Conservation (phyloP, 2,797 vertebrate genomes). For the Liparis tanakae region DNA sequence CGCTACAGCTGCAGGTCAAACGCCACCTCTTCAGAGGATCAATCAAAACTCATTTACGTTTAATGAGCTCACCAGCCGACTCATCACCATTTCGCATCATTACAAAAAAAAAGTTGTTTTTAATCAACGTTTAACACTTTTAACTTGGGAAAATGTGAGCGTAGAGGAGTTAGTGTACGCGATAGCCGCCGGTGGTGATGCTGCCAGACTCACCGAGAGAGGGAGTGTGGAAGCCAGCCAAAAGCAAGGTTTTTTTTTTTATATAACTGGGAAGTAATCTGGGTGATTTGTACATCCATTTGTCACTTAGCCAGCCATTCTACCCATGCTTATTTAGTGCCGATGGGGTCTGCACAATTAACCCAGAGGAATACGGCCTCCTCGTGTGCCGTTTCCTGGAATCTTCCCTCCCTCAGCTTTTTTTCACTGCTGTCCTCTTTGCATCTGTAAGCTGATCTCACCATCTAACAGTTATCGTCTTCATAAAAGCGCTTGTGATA, state of each 20-base stretch:
- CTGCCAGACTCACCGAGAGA: conserved; percentile 51
- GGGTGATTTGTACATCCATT: conserved; percentile 79
- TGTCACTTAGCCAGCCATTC: conserved; percentile 77
- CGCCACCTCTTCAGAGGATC: conserved; percentile 70
- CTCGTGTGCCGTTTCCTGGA: conserved; percentile 29
- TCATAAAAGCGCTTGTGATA: conserved; percentile 65
- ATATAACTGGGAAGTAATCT: conserved; percentile 76
- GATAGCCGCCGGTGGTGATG: conserved; percentile 49
- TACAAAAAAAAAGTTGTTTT: conserved; percentile 66
- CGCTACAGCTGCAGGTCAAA: conserved; percentile 77
- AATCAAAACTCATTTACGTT: conserved; percentile 68
- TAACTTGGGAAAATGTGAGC: conserved; percentile 45
- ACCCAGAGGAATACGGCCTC: conserved; percentile 69
- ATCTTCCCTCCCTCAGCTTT: conserved; percentile 58
- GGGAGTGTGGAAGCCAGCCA: conserved; percentile 64
- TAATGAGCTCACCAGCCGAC: conserved; percentile 51
- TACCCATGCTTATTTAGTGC: conserved; percentile 81
- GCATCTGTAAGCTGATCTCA: conserved; percentile 69
- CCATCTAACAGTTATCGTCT: conserved; percentile 54
- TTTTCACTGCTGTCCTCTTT: conserved; percentile 38
- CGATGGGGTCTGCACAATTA: conserved; percentile 76
- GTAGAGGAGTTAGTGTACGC: conserved; percentile 51
- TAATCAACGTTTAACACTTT: conserved; percentile 64
- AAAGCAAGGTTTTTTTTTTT: conserved; percentile 59
- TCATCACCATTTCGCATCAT: conserved; percentile 46